A percentile compares a stretch with the other conserved stretches of the same genome.
Evolutionary conservation across 2,888 invertebrate species (phyloP).

Genomic region (Athripsodes cinereus): DNA sequence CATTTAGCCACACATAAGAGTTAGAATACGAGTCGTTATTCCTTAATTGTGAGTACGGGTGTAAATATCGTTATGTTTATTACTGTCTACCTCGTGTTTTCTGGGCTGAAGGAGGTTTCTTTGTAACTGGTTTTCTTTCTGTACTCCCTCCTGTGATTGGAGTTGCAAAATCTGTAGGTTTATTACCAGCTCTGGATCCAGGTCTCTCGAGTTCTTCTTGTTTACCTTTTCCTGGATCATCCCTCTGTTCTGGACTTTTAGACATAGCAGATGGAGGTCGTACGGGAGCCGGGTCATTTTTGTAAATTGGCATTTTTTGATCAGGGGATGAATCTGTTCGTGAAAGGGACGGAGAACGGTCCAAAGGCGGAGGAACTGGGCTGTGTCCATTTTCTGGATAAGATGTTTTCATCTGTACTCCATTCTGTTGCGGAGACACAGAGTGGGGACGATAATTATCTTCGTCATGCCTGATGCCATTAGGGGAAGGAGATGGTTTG

Average conservation of each 20-base stretch:
- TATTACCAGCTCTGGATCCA: constrained; percentile 32
- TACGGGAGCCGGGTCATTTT: constrained; percentile 38
- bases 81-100: constrained; percentile 36
- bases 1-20: too few species aligned
- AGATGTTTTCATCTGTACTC: constrained; percentile 17
- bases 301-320: constrained; percentile 12
- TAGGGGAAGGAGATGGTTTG: constrained; percentile 30
- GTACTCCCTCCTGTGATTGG: constrained; percentile 31
- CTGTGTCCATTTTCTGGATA: constrained; percentile 25
- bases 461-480: constrained; percentile 40
- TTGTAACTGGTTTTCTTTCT: constrained; percentile 29
- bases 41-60: too few species aligned
- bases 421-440: constrained; percentile 18
- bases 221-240: constrained; percentile 2
- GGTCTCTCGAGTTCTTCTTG: constrained; percentile 15
- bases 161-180: constrained; percentile 42
- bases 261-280: constrained; percentile 26
- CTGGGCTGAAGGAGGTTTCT: constrained; percentile 43
- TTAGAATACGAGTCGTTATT: neutral
- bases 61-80: too few species aligned
- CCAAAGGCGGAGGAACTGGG: constrained; percentile 35
- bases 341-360: constrained; percentile 47
- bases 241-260: constrained; percentile 18
- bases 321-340: constrained; percentile 44
- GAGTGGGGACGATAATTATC: constrained; percentile 29